Percentiles rank a stretch among this genome's conserved stretches.
Evolutionary conservation across 2,113 vertebrate genomes (phyloP).

Genomic region (Pipa parva): DNA sequence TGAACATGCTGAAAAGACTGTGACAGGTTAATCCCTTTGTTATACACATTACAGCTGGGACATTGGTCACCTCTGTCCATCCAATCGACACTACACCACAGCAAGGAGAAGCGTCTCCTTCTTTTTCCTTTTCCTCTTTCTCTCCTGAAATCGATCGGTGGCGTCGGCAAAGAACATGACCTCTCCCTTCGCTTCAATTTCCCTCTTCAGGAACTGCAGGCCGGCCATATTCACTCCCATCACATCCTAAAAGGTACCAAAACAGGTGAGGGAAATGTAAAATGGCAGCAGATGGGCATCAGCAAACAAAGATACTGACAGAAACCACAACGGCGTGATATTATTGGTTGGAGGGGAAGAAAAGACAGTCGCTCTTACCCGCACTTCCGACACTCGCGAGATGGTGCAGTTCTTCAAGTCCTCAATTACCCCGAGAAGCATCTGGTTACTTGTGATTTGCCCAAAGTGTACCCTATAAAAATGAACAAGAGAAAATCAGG

Average conservation of each 20-base stretch:
- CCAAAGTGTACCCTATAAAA: constrained; percentile 86
- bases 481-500: constrained; percentile 32
- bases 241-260: constrained; percentile 68
- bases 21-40: no score
- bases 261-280: neutral
- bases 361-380: constrained; percentile 63
- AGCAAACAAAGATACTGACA: neutral
- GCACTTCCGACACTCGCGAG: constrained; percentile 78
- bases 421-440: constrained; percentile 85
- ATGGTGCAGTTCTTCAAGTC: constrained; percentile 82
- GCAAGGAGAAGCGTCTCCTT: constrained; percentile 80
- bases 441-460: constrained; percentile 88
- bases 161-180: constrained; percentile 91
- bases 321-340: neutral
- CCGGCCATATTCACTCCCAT: constrained; percentile 91
- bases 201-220: constrained; percentile 84
- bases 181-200: constrained; percentile 88
- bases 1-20: no score
- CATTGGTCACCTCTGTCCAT: no score
- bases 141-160: constrained; percentile 76
- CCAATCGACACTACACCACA: constrained; percentile 58
- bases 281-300: neutral
- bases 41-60: no score
- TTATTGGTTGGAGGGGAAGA: neutral
- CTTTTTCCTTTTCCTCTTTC: constrained; percentile 82